These are phyloP conservation scores for Heptranchias perlo DNA, from an alignment of 2,113 vertebrate genomes.

Conservation along the genomic window DNA sequence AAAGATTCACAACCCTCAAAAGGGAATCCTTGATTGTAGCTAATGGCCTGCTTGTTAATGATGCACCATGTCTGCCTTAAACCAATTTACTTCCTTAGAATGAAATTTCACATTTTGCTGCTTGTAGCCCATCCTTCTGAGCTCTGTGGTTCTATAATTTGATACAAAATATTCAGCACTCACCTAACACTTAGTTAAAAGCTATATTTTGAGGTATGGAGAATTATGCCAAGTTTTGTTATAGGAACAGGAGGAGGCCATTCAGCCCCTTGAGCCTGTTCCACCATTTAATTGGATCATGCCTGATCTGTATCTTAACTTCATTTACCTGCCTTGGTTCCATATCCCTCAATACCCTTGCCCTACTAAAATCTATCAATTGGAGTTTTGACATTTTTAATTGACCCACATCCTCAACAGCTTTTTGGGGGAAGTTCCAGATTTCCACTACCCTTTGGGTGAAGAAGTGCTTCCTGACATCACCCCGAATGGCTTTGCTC, in stretches of 20 bases:
- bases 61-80: neutral
- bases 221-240: neutral
- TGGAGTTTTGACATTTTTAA: neutral
- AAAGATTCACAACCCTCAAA: too few species aligned
- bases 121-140: neutral
- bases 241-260: neutral
- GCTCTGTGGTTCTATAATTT: neutral
- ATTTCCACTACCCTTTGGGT: too few species aligned
- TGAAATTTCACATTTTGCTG: neutral
- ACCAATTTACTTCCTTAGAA: neutral
- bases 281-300: slow-evolving; percentile 6
- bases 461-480: too few species aligned
- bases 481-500: too few species aligned
- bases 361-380: neutral
- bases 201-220: neutral
- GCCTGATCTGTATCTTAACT: neutral
- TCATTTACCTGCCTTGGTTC: neutral
- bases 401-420: neutral
- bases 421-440: too few species aligned
- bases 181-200: neutral
- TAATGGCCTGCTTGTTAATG: too few species aligned
- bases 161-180: neutral
- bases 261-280: neutral
- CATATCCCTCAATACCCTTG: neutral
- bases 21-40: neutral